Percentiles rank a stretch among this genome's conserved stretches.
phyloP scores from a whole-genome alignment of 2,888 invertebrate genomes.

The Leptinotarsa haldemani region DNA sequence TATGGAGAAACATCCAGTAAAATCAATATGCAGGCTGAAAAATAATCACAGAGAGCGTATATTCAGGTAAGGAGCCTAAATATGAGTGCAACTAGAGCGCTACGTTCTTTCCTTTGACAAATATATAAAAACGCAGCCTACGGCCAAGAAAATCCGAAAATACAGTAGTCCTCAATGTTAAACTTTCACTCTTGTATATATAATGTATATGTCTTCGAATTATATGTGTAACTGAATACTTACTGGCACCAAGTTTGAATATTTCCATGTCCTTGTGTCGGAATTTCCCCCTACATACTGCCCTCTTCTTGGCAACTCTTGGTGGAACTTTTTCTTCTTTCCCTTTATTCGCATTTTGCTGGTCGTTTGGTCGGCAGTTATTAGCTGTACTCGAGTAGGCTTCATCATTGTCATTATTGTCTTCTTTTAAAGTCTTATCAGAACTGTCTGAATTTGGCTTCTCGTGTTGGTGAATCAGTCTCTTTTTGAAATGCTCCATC shows the following conservation, averaged over 20 bases:
- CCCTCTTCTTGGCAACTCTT: constrained; percentile 48
- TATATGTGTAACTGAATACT: constrained; percentile 27
- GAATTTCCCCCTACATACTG: constrained; percentile 53
- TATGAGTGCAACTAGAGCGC: too few species aligned
- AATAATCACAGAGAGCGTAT: too few species aligned
- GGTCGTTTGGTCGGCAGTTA: constrained; percentile 10
- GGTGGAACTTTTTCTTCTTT: constrained; percentile 36
- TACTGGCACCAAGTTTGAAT: constrained; percentile 54
- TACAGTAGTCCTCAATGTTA: too few species aligned
- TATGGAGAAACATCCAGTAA: too few species aligned
- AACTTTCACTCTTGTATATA: too few species aligned
- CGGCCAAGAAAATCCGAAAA: too few species aligned
- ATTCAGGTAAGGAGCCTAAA: too few species aligned
- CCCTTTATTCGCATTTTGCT: constrained; percentile 33
- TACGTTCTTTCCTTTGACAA: too few species aligned
- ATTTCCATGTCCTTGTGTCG: constrained; percentile 53
- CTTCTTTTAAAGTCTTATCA: constrained; percentile 10
- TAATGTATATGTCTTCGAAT: too few species aligned
- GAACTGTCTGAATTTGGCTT: constrained; percentile 18
- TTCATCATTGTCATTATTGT: constrained; percentile 39
- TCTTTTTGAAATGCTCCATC: constrained; percentile 46
- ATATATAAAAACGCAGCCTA: too few species aligned
- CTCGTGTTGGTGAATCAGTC: constrained; percentile 42
- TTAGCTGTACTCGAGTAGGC: constrained; percentile 20
- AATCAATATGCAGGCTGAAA: too few species aligned